phyloP scores from a whole-genome alignment of 2,113 vertebrate species.

The Perca schrenkii region DNA sequence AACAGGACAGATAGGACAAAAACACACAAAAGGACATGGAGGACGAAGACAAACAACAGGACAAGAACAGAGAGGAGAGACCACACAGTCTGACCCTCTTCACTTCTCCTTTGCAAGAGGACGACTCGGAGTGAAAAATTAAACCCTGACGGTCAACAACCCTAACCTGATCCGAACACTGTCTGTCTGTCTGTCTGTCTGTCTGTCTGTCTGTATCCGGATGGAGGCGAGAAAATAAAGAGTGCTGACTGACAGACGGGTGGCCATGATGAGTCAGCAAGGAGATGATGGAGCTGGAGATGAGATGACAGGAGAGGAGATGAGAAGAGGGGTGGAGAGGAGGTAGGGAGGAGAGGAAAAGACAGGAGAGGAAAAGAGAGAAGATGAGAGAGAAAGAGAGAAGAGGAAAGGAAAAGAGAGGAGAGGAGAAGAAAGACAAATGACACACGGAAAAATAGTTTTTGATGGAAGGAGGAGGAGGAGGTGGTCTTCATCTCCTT shows the following conservation, averaged over 20 bases:
- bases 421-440: background rate
- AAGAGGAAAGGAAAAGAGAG: too few relatives aligned
- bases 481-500: conserved; percentile 90
- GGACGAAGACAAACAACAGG: background rate
- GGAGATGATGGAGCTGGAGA: conserved; percentile 29
- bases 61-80: conserved; percentile 46
- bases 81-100: conserved; percentile 73
- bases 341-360: background rate
- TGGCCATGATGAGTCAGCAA: conserved; percentile 39
- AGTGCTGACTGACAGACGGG: conserved; percentile 34
- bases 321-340: background rate
- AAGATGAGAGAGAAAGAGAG: background rate
- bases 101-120: conserved; percentile 72
- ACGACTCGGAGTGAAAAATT: conserved; percentile 27
- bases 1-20: background rate
- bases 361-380: fast-evolving
- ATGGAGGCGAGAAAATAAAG: conserved; percentile 31
- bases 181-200: conserved; percentile 8
- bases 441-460: background rate
- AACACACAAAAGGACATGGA: background rate
- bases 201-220: background rate
- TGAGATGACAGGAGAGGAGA: background rate
- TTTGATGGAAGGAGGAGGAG: conserved; percentile 46
- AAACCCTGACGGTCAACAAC: conserved; percentile 10
- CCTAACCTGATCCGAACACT: conserved; percentile 32